These are phyloP conservation scores for Trachythela sp. DNA, from an alignment of 64 coral and sea anemone genomes.

Conservation along the genomic window DNA sequence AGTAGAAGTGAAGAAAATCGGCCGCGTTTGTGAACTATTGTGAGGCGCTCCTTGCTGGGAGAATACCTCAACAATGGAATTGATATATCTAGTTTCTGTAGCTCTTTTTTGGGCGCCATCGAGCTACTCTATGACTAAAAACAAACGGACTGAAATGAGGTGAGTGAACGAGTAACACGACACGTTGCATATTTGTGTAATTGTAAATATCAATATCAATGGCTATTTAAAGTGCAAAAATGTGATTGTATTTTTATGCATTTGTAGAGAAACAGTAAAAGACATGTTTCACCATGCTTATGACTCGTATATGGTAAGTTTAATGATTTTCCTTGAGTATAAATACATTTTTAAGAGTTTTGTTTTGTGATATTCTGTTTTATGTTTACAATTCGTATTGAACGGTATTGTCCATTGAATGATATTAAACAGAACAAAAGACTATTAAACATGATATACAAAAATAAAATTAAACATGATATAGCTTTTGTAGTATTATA, in stretches of 20 bases:
- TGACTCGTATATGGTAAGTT: constrained; percentile 91
- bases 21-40: not conserved
- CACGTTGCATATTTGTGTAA: not conserved
- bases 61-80: not conserved
- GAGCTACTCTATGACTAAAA: not conserved
- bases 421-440: not conserved
- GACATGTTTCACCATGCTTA: constrained; percentile 99
- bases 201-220: not conserved
- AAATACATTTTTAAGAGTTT: not conserved
- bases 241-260: not conserved
- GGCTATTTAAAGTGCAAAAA: not conserved
- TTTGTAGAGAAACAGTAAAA: constrained; percentile 71
- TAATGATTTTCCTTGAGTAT: not conserved
- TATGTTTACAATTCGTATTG: not conserved
- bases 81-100: not conserved
- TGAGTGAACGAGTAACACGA: not conserved
- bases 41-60: not conserved
- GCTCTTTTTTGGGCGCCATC: not conserved
- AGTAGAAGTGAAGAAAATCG: not conserved
- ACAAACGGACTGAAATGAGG: not conserved
- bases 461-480: not conserved
- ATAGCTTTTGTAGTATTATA: not conserved
- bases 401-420: not conserved
- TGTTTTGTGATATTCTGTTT: not conserved
- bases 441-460: too few species aligned